Evolutionary conservation across 2,113 vertebrate genomes (phyloP).

Genomic region (Mirounga angustirostris): DNA sequence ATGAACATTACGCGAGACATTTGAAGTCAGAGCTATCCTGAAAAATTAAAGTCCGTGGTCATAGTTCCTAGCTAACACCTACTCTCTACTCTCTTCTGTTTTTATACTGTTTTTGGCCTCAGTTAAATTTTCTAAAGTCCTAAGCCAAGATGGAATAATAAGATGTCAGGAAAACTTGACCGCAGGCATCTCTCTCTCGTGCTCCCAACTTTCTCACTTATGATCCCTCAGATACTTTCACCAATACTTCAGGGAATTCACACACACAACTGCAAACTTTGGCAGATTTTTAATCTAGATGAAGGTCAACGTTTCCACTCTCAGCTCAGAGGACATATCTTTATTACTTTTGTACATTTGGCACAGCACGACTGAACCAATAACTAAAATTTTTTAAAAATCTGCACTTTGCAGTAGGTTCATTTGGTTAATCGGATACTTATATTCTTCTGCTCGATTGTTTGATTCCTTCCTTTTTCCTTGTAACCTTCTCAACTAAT

Average conservation of each 20-base stretch:
- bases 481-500: background rate
- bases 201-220: background rate
- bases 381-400: background rate
- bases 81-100: background rate
- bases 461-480: background rate
- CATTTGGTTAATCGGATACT: background rate
- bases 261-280: background rate
- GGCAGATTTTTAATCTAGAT: background rate
- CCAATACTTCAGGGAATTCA: background rate
- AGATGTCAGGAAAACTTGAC: constrained; percentile 2
- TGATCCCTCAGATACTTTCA: background rate
- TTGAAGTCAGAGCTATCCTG: background rate
- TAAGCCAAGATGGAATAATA: background rate
- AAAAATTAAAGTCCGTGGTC: background rate
- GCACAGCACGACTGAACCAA: background rate
- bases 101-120: background rate
- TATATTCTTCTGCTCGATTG: background rate
- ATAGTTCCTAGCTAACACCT: background rate
- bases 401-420: background rate
- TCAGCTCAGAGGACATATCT: background rate
- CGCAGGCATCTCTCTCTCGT: rapidly evolving
- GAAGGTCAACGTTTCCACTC: background rate
- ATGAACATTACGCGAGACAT: constrained; percentile 19
- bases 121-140: background rate
- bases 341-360: background rate